phyloP scores from a whole-genome alignment of 2,113 vertebrate species.

The Nansenia antarctica region DNA sequence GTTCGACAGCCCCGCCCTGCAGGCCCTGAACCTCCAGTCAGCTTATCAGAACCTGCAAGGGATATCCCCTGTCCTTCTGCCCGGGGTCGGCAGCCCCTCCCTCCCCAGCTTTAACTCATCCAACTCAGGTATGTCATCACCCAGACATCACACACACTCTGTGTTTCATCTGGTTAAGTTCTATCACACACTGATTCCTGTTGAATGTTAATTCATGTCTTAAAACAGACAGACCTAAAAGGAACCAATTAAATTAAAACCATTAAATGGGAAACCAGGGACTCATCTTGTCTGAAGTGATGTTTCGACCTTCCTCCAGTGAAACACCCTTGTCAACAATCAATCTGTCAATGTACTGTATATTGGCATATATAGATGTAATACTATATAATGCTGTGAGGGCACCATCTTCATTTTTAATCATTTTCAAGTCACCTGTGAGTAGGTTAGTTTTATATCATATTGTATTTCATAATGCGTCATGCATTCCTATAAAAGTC shows the following conservation, averaged over 20 bases:
- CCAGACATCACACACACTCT: background rate
- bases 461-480: background rate
- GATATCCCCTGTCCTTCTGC: conserved; percentile 95
- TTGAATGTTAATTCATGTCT: background rate
- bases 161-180: background rate
- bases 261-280: background rate
- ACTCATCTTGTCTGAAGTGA: background rate
- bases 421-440: background rate
- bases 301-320: background rate
- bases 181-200: background rate
- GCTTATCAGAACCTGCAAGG: conserved; percentile 94
- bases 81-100: conserved; percentile 95
- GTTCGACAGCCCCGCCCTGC: conserved; percentile 93
- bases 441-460: background rate
- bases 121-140: conserved; percentile 90
- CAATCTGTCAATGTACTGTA: background rate
- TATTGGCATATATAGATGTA: background rate
- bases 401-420: background rate
- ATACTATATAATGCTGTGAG: background rate
- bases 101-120: conserved; percentile 96
- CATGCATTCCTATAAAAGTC: background rate
- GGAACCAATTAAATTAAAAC: background rate
- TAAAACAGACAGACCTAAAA: background rate
- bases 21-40: conserved; percentile 94
- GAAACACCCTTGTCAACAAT: background rate